phyloP scores from a whole-genome alignment of 2,888 invertebrate genomes.

The Baccha elongata region DNA sequence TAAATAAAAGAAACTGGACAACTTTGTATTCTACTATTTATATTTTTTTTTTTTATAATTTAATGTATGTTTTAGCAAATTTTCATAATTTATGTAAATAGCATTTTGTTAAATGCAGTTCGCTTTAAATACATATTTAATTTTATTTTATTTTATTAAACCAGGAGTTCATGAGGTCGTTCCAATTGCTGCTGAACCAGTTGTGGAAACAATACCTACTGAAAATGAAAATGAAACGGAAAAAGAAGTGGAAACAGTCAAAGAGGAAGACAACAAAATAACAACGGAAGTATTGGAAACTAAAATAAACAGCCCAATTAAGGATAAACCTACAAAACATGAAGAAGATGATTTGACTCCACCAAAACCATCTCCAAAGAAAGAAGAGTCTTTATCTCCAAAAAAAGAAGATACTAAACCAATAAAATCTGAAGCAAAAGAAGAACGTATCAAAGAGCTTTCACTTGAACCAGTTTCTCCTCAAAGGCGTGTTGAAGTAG shows the following conservation, averaged over 20 bases:
- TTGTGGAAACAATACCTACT: neutral
- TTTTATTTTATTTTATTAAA: too few relatives aligned
- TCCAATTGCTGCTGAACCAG: conserved; percentile 2
- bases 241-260: neutral
- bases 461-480: conserved; percentile 39
- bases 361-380: conserved; percentile 41
- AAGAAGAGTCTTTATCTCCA: conserved; percentile 10
- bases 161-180: conserved; percentile 39
- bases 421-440: conserved; percentile 26
- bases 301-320: neutral
- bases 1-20: too few relatives aligned
- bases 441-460: neutral
- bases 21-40: too few relatives aligned
- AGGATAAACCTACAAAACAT: conserved; percentile 14
- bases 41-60: too few relatives aligned
- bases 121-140: too few relatives aligned
- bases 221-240: neutral
- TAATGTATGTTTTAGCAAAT: too few relatives aligned
- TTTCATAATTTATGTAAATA: too few relatives aligned
- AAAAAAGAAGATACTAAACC: conserved; percentile 22
- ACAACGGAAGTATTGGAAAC: conserved; percentile 13
- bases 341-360: conserved; percentile 18
- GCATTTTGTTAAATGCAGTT: too few relatives aligned
- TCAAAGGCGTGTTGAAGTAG: conserved; percentile 53
- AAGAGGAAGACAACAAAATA: neutral